These are phyloP conservation scores for Leptobrachium ailaonicum DNA, from an alignment of 2,113 vertebrate species.

Conservation along the genomic window DNA sequence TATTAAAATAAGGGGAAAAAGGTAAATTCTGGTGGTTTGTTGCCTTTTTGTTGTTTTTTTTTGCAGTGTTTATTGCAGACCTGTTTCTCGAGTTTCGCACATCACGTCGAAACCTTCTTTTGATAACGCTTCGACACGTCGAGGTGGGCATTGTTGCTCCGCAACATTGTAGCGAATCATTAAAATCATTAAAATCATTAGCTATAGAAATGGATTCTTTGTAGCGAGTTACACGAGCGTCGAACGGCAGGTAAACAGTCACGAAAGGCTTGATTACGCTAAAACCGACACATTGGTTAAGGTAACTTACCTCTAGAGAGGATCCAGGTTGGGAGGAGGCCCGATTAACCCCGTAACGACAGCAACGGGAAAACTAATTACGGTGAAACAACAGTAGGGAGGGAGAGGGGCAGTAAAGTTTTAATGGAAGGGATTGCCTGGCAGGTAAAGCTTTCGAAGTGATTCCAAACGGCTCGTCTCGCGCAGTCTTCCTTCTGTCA, in stretches of 20 bases:
- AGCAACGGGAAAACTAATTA: not conserved
- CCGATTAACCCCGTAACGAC: not conserved
- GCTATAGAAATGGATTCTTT: not conserved
- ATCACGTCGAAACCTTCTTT: not conserved
- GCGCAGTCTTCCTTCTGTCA: slow-evolving; percentile 43
- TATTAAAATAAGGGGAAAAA: not conserved
- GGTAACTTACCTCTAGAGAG: slow-evolving; percentile 29
- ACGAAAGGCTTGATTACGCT: not conserved
- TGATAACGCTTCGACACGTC: not conserved
- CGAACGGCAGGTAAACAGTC: no score
- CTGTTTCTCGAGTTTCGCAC: not conserved
- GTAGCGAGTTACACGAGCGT: no score
- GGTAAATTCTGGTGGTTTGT: not conserved
- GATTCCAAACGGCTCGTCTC: slow-evolving; percentile 31
- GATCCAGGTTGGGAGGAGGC: slow-evolving; percentile 4
- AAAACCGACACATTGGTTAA: not conserved
- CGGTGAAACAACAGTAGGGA: no score
- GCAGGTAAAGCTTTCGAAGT: slow-evolving; percentile 36
- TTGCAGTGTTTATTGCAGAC: not conserved
- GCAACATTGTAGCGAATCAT: not conserved
- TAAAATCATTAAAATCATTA: not conserved
- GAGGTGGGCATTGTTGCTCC: not conserved
- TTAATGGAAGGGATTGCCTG: slow-evolving; percentile 41
- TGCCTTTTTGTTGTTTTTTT: not conserved
- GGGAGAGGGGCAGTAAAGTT: slow-evolving; percentile 12